These are phyloP conservation scores for Bombus picipes DNA, from an alignment of 1,140 invertebrate genomes.

Conservation along the genomic window DNA sequence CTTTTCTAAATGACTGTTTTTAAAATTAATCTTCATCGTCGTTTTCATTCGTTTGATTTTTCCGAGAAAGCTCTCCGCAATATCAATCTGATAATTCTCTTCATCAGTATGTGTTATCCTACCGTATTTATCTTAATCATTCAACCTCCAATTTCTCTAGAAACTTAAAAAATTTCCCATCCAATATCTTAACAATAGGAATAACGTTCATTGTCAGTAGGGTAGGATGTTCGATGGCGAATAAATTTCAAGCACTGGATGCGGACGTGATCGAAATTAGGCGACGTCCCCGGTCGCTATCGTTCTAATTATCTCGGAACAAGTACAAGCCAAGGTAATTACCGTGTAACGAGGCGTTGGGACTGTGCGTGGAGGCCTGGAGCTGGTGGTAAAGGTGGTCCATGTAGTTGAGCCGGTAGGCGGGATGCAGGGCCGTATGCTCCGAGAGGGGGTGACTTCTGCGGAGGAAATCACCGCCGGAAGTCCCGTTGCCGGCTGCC, in stretches of 20 bases:
- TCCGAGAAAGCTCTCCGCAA: too few relatives aligned
- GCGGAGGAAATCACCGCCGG: conserved; percentile 80
- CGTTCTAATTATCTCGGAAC: conserved; percentile 46
- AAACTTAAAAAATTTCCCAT: neutral
- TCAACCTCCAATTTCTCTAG: too few relatives aligned
- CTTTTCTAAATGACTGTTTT: too few relatives aligned
- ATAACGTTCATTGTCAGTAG: neutral
- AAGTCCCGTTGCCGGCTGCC: conserved; percentile 75
- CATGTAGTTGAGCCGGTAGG: conserved; percentile 83
- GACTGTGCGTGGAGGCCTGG: conserved; percentile 84
- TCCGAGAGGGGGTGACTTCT: conserved; percentile 81
- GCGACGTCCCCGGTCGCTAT: conserved; percentile 4
- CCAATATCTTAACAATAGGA: neutral
- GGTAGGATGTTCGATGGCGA: neutral
- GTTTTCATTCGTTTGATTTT: too few relatives aligned
- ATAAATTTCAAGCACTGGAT: neutral
- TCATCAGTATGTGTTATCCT: too few relatives aligned
- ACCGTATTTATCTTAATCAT: too few relatives aligned
- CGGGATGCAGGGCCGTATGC: conserved; percentile 80
- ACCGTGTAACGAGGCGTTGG: conserved; percentile 83
- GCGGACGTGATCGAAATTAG: conserved; percentile 34
- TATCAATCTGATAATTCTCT: too few relatives aligned
- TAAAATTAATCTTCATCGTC: too few relatives aligned
- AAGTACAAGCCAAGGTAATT: conserved; percentile 58
- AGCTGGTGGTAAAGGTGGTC: conserved; percentile 82